These are phyloP conservation scores for Chloroceryle inda DNA, from an alignment of 2,797 vertebrate genomes.

Conservation along the genomic window DNA sequence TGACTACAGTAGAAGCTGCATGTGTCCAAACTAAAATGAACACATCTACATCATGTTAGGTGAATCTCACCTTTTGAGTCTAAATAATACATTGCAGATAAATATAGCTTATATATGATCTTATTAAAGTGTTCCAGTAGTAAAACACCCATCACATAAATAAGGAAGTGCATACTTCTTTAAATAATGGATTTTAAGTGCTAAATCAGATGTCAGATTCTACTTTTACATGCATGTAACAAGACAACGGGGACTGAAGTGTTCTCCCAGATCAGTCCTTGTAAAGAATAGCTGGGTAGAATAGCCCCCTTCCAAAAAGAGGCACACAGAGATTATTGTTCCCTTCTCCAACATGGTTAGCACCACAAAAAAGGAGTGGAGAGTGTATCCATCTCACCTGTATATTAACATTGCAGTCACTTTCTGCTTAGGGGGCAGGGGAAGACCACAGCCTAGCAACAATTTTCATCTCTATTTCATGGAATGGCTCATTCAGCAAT, in stretches of 20 bases:
- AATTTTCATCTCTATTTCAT: not conserved
- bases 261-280: not conserved
- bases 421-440: not conserved
- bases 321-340: not conserved
- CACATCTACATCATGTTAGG: not conserved
- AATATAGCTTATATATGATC: not conserved
- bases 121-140: not conserved
- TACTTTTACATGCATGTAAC: not conserved
- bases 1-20: not conserved
- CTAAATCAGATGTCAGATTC: slow-evolving; percentile 9
- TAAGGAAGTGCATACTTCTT: not conserved
- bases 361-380: not conserved
- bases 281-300: not conserved
- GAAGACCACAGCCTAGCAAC: not conserved
- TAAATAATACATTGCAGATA: not conserved
- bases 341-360: not conserved
- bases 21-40: not conserved
- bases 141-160: slow-evolving; percentile 28
- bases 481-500: not conserved
- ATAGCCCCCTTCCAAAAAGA: not conserved
- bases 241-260: not conserved
- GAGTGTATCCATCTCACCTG: not conserved
- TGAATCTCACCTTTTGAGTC: not conserved
- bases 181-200: slow-evolving; percentile 55
- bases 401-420: not conserved